These are phyloP conservation scores for Oophaga sylvatica DNA, from an alignment of 2,797 vertebrate species.

Conservation along the genomic window DNA sequence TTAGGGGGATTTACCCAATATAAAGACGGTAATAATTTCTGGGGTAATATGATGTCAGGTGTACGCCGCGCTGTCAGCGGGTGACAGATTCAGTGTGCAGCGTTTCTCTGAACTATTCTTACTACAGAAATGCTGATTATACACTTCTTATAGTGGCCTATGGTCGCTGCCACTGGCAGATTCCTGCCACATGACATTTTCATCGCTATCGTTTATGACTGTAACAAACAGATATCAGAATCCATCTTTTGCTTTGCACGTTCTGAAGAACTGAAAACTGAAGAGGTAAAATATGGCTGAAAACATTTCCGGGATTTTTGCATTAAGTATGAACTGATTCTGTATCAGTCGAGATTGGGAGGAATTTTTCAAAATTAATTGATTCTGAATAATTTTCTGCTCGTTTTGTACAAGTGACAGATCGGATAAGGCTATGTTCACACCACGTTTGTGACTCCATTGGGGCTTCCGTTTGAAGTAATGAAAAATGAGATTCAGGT, in stretches of 20 bases:
- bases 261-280: neutral
- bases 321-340: neutral
- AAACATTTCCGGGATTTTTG: neutral
- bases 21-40: neutral
- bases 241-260: neutral
- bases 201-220: neutral
- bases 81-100: neutral
- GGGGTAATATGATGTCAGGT: neutral
- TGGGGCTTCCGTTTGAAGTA: too few species aligned
- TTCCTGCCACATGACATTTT: neutral
- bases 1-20: neutral
- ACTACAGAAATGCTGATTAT: slow-evolving; percentile 3
- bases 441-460: too few species aligned
- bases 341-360: too few species aligned
- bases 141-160: neutral
- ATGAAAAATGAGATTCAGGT: too few species aligned
- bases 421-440: too few species aligned
- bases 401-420: too few species aligned
- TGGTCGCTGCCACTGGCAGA: neutral
- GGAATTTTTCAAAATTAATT: too few species aligned
- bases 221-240: neutral
- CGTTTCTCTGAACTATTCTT: neutral
- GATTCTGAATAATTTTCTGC: too few species aligned
- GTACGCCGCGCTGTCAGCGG: neutral
- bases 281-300: neutral